These are phyloP conservation scores for Onychostoma macrolepis DNA, from an alignment of 2,113 vertebrate genomes.

Conservation along the genomic window DNA sequence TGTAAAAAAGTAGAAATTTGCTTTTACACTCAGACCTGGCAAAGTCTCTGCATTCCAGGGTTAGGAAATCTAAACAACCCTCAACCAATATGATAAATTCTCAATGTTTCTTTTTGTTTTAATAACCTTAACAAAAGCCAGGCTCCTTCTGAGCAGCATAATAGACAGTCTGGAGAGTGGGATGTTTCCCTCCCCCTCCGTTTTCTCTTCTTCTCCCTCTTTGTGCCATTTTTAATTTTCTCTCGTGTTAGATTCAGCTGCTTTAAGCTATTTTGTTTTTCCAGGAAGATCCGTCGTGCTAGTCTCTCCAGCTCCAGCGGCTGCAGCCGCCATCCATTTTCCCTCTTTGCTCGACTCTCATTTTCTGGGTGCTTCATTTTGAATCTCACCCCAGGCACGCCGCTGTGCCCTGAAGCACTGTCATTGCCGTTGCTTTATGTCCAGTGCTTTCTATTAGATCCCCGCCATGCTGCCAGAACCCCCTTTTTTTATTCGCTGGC, in stretches of 20 bases:
- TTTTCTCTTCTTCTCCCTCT: conserved; percentile 41
- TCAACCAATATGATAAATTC: conserved; percentile 52
- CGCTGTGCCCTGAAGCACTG: conserved; percentile 56
- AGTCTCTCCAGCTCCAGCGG: conserved; percentile 42
- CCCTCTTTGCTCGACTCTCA: conserved; percentile 47
- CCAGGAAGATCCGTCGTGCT: conserved; percentile 47
- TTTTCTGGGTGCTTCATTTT: conserved; percentile 65
- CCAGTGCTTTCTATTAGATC: conserved; percentile 62
- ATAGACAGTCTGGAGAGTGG: conserved; percentile 53
- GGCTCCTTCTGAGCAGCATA: conserved; percentile 50
- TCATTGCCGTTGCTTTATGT: conserved; percentile 62
- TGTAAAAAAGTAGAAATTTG: conserved; percentile 13
- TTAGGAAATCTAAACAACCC: conserved; percentile 54
- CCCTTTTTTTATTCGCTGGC: conserved; percentile 53
- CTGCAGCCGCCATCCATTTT: conserved; percentile 57
- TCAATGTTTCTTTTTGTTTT: conserved; percentile 55
- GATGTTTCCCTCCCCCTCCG: conserved; percentile 46
- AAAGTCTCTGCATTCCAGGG: conserved; percentile 35
- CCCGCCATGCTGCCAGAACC: conserved; percentile 56
- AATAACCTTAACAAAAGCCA: conserved; percentile 59
- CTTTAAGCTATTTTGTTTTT: conserved; percentile 59
- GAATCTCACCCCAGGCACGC: conserved; percentile 55
- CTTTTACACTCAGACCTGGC: conserved; percentile 32
- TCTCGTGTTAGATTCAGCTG: conserved; percentile 55
- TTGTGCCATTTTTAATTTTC: conserved; percentile 58